phyloP scores from a whole-genome alignment of 2,888 invertebrate genomes.

The Coelopa pilipes region DNA sequence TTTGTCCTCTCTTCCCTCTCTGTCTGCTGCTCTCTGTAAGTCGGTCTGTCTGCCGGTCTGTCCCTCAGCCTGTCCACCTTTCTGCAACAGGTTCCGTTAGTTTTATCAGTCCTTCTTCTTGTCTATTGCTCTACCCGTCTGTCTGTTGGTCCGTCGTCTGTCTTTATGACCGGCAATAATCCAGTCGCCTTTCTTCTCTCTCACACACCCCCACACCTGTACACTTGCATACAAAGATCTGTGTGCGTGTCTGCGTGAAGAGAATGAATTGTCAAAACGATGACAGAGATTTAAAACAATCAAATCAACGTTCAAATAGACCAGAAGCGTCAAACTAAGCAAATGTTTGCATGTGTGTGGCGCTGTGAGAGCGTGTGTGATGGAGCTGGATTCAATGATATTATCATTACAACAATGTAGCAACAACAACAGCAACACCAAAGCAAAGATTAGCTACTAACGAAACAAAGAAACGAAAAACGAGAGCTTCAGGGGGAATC shows the following conservation, averaged over 20 bases:
- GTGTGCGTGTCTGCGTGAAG: neutral
- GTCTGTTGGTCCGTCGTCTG: no score
- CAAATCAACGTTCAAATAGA: conserved; percentile 10
- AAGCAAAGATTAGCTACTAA: neutral
- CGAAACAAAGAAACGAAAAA: neutral
- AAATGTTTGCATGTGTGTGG: no score
- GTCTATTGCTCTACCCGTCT: no score
- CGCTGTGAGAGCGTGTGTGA: no score
- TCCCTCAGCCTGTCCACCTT: no score
- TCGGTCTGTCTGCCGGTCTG: no score
- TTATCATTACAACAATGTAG: neutral
- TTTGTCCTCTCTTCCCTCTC: no score
- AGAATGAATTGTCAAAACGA: conserved; percentile 9
- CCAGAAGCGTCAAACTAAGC: neutral
- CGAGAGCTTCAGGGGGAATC: neutral
- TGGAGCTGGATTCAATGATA: neutral
- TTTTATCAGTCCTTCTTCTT: no score
- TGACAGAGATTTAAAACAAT: conserved; percentile 25
- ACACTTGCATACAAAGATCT: neutral
- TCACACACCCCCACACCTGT: neutral
- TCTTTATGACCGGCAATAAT: neutral
- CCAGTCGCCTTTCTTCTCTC: neutral
- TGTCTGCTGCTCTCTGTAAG: no score
- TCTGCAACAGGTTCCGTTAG: no score
- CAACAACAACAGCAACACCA: neutral